Evolutionary conservation across 2,888 invertebrate species (phyloP).

Genomic region (Hypolimnas misippus): DNA sequence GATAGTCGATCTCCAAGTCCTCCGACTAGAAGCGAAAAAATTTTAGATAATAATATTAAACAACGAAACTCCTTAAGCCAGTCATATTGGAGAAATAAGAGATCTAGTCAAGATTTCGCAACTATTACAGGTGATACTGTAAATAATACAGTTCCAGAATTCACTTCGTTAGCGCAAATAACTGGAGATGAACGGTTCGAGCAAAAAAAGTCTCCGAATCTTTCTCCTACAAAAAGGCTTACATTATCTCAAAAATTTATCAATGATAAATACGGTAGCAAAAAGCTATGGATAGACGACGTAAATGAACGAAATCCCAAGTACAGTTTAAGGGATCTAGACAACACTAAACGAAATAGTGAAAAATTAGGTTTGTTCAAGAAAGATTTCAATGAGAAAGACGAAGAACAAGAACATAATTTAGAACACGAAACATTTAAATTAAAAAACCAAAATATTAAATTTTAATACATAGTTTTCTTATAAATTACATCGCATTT

Average conservation of each 20-base stretch:
- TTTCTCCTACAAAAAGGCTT: conserved; percentile 67
- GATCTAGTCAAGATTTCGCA: conserved; percentile 71
- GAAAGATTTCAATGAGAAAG: conserved; percentile 54
- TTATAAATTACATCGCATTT: conserved; percentile 15
- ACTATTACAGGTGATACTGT: conserved; percentile 57
- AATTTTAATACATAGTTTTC: neutral
- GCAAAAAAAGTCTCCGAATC: conserved; percentile 69
- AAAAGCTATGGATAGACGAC: conserved; percentile 77
- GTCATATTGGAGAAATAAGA: conserved; percentile 79
- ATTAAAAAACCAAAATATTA: conserved; percentile 40
- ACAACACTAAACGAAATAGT: conserved; percentile 66
- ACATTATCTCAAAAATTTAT: conserved; percentile 81
- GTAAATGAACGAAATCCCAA: conserved; percentile 63
- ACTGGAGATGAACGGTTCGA: conserved; percentile 63
- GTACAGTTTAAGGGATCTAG: conserved; percentile 60
- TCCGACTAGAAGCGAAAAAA: conserved; percentile 67
- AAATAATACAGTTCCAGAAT: conserved; percentile 77
- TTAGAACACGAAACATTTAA: conserved; percentile 58
- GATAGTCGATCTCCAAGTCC: conserved; percentile 86
- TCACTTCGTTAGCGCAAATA: conserved; percentile 78
- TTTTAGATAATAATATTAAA: conserved; percentile 65
- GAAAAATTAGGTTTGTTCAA: conserved; percentile 68
- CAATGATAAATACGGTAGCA: conserved; percentile 81
- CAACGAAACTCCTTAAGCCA: conserved; percentile 77
- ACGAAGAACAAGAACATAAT: conserved; percentile 62